Conservation (phyloP, 2,113 vertebrate species). For the Apus apus region DNA sequence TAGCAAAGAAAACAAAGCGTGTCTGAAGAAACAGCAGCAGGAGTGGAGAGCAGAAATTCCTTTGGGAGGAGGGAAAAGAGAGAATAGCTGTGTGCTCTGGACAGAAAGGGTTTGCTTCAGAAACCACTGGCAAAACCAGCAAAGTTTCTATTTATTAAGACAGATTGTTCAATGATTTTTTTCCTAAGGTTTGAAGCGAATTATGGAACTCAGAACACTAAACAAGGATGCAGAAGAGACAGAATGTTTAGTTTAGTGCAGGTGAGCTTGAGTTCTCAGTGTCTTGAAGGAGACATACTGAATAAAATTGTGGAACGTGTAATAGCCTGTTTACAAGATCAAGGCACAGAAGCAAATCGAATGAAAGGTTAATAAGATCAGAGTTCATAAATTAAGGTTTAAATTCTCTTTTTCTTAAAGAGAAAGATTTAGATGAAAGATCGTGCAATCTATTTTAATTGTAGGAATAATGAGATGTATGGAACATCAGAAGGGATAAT, state of each 20-base stretch:
- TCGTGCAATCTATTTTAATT: constrained; percentile 30
- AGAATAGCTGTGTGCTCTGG: not conserved
- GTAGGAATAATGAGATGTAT: constrained; percentile 3
- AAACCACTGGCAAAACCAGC: not conserved
- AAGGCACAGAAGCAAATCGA: constrained; percentile 32
- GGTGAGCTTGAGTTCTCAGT: not conserved
- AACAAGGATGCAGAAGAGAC: not conserved
- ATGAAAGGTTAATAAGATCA: constrained; percentile 58
- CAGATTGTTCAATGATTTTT: not conserved
- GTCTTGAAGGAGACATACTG: not conserved
- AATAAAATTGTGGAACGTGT: not conserved
- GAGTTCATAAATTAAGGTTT: constrained; percentile 56
- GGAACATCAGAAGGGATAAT: not conserved
- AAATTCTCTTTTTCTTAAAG: constrained; percentile 54
- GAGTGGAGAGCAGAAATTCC: not conserved
- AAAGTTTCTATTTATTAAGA: not conserved
- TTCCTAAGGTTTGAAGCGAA: not conserved
- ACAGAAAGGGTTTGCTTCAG: not conserved
- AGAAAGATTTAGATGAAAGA: constrained; percentile 49
- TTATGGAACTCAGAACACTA: not conserved
- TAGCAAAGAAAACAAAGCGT: not conserved
- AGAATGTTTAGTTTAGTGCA: not conserved
- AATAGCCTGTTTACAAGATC: constrained; percentile 31
- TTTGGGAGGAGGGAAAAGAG: not conserved
- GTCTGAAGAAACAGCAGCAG: not conserved